Evolutionary conservation across 2,797 vertebrate species (phyloP), one percentile per base, ranked within the genome.

Genomic region (Fistularia commersonii): DNA sequence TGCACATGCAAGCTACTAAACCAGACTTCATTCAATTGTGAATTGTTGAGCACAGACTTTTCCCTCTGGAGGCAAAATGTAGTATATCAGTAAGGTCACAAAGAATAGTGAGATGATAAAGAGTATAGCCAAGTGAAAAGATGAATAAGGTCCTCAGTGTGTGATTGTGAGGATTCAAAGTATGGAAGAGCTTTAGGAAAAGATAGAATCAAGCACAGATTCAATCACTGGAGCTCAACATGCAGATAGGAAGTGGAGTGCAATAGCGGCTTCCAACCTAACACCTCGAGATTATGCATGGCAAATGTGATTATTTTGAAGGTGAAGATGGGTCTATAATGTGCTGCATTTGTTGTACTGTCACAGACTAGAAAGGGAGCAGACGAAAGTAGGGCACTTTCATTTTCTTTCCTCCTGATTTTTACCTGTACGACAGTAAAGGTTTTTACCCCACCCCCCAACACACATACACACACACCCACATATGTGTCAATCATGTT

Each of bases 111-210:
- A 64, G 40, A 35, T 8, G 43, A 61, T 57, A 0, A 5, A 23
- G 46, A 14, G 45, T 59, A 45, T 54, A 14, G 51, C 41, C 41
- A 23, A 23, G 23, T 37, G 49, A 64, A 9, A 32, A 47, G 55
- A 61, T 61, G 37, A 73, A 76, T 53, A 42, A 63, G 69, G 53
- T 61, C 9, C 65, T 73, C 62, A 50, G 11, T 53, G 32, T 61
- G 41, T 56, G 71, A 66, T 76, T 61, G 64, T 50, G 40, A 39
- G 13, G 51, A 71, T 72, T 79, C 45, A 53, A 63, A 61, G 59
- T 49, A 62, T 38, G 41, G 41, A 46, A 32, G 57, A 32, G 69
- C 42, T 59, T 67, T 47, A 62, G 62, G 33, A 23, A 35, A 42
- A 47, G 48, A 35, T 8, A 41, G 7, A 64, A 49, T 58, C 43